A percentile compares a stretch with the other conserved stretches of the same genome.
Evolutionary conservation across 1,140 invertebrate species (phyloP).

Genomic region (Pseudomyrmex cubaensis): DNA sequence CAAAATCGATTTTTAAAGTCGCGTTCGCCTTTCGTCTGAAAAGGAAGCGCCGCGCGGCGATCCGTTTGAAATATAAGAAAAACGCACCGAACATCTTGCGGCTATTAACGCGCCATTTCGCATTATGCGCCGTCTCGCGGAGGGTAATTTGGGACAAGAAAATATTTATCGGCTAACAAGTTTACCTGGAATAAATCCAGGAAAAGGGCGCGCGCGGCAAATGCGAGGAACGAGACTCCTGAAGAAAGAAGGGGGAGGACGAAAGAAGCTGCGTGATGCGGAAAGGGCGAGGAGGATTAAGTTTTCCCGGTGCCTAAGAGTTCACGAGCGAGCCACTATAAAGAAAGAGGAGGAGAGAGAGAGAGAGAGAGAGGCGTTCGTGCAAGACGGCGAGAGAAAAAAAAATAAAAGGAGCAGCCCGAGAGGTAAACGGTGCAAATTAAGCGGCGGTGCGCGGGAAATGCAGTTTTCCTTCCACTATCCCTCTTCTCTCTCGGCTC

Average conservation of each 20-base stretch:
- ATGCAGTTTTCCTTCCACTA: conserved; percentile 57
- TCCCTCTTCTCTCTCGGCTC: not conserved
- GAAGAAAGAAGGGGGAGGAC: not conserved
- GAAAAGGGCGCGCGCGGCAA: conserved; percentile 1
- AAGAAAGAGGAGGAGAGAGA: conserved; percentile 22
- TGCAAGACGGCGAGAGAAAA: conserved; percentile 12
- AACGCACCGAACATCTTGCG: not conserved
- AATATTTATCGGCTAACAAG: conserved; percentile 60
- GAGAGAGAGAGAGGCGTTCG: conserved; percentile 19
- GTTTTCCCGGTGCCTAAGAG: conserved; percentile 51
- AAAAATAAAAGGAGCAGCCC: conserved; percentile 30
- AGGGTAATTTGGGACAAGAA: conserved; percentile 55
- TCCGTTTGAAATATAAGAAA: not conserved
- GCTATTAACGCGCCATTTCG: conserved; percentile 45
- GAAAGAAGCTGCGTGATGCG: conserved; percentile 30
- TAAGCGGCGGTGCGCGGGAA: conserved; percentile 45
- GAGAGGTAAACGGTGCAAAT: conserved; percentile 60
- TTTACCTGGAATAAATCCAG: conserved; percentile 60
- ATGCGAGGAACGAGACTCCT: not conserved
- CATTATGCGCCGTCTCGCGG: conserved; percentile 43
- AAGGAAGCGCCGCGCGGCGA: too few species aligned
- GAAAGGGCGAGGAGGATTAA: conserved; percentile 52
- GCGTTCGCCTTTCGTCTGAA: too few species aligned
- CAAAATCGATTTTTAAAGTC: too few species aligned
- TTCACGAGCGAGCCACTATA: conserved; percentile 54